Conservation (phyloP, 1,140 invertebrate species). For the Mactra quadrangularis region DNA sequence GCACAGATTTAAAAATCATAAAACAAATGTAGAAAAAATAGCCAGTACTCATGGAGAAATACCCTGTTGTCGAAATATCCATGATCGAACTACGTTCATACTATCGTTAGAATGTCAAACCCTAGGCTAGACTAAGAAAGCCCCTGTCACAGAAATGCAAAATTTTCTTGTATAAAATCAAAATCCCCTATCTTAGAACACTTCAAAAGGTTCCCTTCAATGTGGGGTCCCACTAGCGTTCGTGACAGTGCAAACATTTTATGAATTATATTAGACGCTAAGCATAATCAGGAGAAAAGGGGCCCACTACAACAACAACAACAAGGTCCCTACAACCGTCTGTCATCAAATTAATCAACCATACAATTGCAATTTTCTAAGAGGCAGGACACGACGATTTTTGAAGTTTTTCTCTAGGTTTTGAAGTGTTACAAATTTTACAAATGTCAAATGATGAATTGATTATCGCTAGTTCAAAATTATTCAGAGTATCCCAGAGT, state of each 20-base stretch:
- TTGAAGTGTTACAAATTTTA: no score
- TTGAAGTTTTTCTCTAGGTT: no score
- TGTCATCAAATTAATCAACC: conserved; percentile 40
- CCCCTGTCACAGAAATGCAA: background rate
- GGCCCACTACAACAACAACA: conserved; percentile 37
- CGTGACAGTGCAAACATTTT: conserved; percentile 46
- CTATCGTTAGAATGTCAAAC: no score
- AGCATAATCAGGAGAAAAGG: conserved; percentile 25
- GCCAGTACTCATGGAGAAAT: no score
- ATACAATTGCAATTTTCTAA: conserved; percentile 46
- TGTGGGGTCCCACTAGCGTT: conserved; percentile 4
- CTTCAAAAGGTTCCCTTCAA: conserved; percentile 29
- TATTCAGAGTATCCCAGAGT: no score
- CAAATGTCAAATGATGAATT: no score
- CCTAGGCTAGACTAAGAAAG: no score
- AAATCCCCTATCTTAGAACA: conserved; percentile 17
- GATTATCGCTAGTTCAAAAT: no score
- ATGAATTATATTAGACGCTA: conserved; percentile 23
- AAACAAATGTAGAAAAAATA: no score
- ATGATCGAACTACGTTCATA: no score
- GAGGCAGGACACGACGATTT: conserved; percentile 1
- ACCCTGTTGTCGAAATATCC: no score
- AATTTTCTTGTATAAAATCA: background rate
- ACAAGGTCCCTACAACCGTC: conserved; percentile 23
- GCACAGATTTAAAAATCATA: no score